phyloP scores from a whole-genome alignment of 2,113 vertebrate genomes.

The Corythornis vintsioides region DNA sequence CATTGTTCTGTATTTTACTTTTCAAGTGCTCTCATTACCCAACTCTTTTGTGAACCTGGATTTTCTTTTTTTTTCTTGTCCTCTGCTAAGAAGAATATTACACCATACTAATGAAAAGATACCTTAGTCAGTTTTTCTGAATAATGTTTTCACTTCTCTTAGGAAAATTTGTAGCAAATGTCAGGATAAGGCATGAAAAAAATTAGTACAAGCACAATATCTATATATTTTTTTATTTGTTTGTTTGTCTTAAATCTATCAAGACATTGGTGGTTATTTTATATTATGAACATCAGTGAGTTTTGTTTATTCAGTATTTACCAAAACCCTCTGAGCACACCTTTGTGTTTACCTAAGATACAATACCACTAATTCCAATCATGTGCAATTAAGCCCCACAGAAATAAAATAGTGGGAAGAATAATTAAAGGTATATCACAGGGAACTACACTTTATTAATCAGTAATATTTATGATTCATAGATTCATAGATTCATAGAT shows the following conservation, averaged over 20 bases:
- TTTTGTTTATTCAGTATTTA: background rate
- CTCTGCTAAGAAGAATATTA: background rate
- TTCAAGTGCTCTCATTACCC: background rate
- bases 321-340: rapidly evolving
- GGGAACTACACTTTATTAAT: slow-evolving; percentile 1
- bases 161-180: background rate
- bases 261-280: background rate
- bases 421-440: background rate
- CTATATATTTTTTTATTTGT: background rate
- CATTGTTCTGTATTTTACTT: background rate
- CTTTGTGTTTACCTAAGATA: background rate
- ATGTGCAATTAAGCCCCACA: background rate
- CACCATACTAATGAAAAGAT: background rate
- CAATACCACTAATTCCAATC: background rate
- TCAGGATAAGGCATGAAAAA: background rate
- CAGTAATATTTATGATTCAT: background rate
- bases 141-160: background rate
- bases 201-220: background rate
- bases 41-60: background rate
- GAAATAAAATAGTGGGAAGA: background rate
- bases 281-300: background rate
- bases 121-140: background rate
- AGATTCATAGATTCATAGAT: too few relatives aligned
- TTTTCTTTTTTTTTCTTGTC: background rate
- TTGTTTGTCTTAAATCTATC: background rate